These are phyloP conservation scores for Leuciscus waleckii DNA, from an alignment of 2,797 vertebrate genomes.

Conservation along the genomic window DNA sequence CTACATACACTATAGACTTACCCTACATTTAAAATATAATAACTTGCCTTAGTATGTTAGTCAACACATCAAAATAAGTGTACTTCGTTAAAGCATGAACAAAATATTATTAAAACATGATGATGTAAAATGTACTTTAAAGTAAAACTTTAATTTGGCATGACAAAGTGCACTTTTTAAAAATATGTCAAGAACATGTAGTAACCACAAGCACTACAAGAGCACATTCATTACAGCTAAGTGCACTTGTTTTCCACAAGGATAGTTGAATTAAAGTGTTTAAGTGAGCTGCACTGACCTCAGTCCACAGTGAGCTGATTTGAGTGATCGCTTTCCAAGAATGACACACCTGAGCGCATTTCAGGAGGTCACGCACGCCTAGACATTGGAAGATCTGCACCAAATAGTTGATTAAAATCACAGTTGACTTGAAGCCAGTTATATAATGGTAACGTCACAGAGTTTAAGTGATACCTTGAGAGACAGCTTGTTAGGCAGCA, in stretches of 20 bases:
- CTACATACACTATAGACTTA: too few relatives aligned
- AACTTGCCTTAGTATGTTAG: too few relatives aligned
- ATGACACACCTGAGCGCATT: constrained; percentile 73
- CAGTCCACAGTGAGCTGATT: constrained; percentile 71
- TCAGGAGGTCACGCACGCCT: constrained; percentile 69
- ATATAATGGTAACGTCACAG: background rate
- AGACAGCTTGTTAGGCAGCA: constrained; percentile 72
- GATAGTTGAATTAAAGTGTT: background rate
- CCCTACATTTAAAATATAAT: too few relatives aligned
- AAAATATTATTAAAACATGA: background rate
- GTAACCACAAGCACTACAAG: background rate
- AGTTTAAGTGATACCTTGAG: constrained; percentile 70
- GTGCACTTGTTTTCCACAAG: background rate
- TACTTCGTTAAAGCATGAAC: too few relatives aligned
- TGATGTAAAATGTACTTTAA: background rate
- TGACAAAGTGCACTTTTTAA: background rate
- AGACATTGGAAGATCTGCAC: constrained; percentile 74
- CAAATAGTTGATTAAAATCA: constrained; percentile 21
- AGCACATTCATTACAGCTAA: background rate
- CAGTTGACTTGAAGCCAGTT: background rate
- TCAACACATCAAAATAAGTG: too few relatives aligned
- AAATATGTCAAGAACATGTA: background rate
- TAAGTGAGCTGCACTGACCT: constrained; percentile 66
- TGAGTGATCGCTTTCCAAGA: constrained; percentile 73
- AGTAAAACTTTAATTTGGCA: too few relatives aligned